Base-by-base conservation (phyloP, 2,888 invertebrate genomes). In the Cephus sareptanus region DNA sequence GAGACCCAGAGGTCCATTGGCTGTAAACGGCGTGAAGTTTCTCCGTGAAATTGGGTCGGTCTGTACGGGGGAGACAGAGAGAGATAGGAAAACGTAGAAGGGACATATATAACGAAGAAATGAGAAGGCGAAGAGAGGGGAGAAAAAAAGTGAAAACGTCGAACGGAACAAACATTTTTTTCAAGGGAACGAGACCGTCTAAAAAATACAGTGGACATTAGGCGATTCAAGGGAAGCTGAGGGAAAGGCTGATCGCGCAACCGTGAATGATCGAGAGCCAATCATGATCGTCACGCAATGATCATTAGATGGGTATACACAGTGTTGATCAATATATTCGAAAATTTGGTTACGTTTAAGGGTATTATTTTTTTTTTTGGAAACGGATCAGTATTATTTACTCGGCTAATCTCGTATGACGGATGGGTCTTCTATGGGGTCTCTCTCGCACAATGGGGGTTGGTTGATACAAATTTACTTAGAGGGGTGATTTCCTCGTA, bases 391-490 rank as follows among this genome's bases (percentile, higher is more conserved):
- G 31, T 71, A 71, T 56, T 90, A 90, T 90, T 90, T 89, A 91
- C 88, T 87, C 81, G 85, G 87, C 87, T 90, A 91, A 91, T 91
- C 90, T 90, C 84, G 83, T 86, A 90, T 91, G 90, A 90, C 89
- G 87, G 89, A 91, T 90, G 85, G 85, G 84, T 83, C 79, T 31
- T 71, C 34, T 71, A 31, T 71, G 6, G 56, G 56, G 56, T 31
- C 71, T 71, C 71, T 71, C 34, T 71, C 23, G 71, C 71, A 33
- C 31, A 12, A 12, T 23, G 71, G 71, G 79, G 89, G 89, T 56
- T 23, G 89, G 87, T 90, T 90, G 89, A 89, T 90, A 88, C 89
- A 89, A 90, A 91, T 91, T 91, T 91, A 91, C 91, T 91, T 90
- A 90, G 89, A 89, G 89, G 89, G 88, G 86, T 87, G 90, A 89